Base-by-base conservation (phyloP, 1,140 invertebrate genomes). In the Drosophila ambigua region DNA sequence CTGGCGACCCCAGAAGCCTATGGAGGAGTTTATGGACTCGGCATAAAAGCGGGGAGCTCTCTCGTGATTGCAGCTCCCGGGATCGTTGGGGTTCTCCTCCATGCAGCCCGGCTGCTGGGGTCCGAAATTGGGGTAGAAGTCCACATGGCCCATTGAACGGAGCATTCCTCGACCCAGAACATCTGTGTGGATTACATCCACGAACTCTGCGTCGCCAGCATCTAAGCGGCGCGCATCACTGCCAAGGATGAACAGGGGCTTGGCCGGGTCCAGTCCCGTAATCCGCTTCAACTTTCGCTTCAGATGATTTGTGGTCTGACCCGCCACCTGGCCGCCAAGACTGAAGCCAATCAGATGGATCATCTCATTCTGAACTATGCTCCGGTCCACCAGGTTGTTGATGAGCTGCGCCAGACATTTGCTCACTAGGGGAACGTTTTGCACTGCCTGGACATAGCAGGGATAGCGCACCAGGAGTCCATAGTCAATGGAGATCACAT, bases 331-430 rank as follows among this genome's bases (percentile, higher is more conserved):
- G 0, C 95, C 97, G 0, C 98, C 98, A 8, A 99, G 93, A 87
- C 97, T 98, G 91, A 98, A 98, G 49, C 98, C 98, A 72, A 99
- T 96, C 3, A 98, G 91, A 85, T 99, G 98, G 63, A 97, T 93
- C 51, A 92, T 92, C n/a, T 93, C 78, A 23, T 96, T 84, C 0
- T 92, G 55, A 2, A 96, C 93, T 2, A 93, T 93, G 41, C 93
- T 91, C 0, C 92, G 91, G 2, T 92, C 91, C 24, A 95, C 92
- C 45, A 96, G 81, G 75, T 93, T 93, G 58, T 95, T 94, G 8
- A 96, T 92, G 55, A 96, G 93, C 67, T 93, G 93, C 0, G 94
- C 95, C 0, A 93, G 91, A 67, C 94, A 95, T 57, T 91, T 92
- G 20, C 93, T 94, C 0, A 94, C 94, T 5, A 93, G 63, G 3